Conservation (phyloP, 2,113 vertebrate genomes). For the Oryzias woworae region DNA sequence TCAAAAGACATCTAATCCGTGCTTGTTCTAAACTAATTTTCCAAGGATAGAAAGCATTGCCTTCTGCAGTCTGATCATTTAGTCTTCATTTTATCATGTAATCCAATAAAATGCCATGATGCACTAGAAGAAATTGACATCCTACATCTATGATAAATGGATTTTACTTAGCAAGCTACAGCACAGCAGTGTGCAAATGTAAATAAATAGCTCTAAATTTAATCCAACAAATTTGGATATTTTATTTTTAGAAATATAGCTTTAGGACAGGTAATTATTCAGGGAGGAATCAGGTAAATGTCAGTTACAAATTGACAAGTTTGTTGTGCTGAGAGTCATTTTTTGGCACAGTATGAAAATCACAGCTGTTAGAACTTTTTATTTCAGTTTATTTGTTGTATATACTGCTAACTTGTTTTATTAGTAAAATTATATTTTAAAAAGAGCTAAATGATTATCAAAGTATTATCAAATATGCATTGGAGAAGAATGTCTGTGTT, state of each 20-base stretch:
- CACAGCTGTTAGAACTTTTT: slow-evolving; percentile 1
- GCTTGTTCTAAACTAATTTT: slow-evolving; percentile 32
- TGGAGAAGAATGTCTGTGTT: slow-evolving; percentile 4
- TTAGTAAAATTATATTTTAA: neutral
- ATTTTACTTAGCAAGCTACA: slow-evolving; percentile 35
- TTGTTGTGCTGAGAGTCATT: slow-evolving; percentile 13
- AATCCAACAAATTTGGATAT: slow-evolving; percentile 37
- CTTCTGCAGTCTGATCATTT: slow-evolving; percentile 40
- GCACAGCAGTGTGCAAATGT: slow-evolving; percentile 26
- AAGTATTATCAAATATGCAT: slow-evolving; percentile 12
- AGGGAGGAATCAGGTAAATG: slow-evolving; percentile 47
- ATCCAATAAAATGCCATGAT: slow-evolving; percentile 63
- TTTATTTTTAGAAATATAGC: slow-evolving; percentile 21
- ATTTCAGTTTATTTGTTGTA: neutral
- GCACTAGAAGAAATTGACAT: slow-evolving; percentile 45
- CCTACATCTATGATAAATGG: slow-evolving; percentile 40
- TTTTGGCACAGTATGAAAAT: slow-evolving; percentile 4
- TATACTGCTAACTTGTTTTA: neutral
- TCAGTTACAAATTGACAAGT: slow-evolving; percentile 39
- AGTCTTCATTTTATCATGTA: slow-evolving; percentile 64
- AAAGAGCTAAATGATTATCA: neutral
- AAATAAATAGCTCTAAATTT: slow-evolving; percentile 39
- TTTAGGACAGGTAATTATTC: slow-evolving; percentile 37
- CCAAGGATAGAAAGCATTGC: slow-evolving; percentile 46
- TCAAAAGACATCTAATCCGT: slow-evolving; percentile 35